A percentile compares a stretch with the other conserved stretches of the same genome.
These are phyloP conservation scores for Drosophila monieri DNA, from an alignment of 2,888 invertebrate genomes.

Conservation along the genomic window DNA sequence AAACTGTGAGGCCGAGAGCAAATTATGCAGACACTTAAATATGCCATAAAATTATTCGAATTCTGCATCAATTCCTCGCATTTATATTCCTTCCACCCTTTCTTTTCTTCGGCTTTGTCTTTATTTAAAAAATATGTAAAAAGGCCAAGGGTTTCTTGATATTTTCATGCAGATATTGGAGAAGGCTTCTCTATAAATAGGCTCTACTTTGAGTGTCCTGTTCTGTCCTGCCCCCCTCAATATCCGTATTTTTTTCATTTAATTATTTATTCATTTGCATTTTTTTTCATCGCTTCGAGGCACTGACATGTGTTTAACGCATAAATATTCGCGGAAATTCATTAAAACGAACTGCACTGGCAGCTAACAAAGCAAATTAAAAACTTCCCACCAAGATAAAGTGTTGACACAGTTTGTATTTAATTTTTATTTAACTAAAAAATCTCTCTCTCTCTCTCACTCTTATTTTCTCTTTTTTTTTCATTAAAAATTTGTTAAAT, in stretches of 20 bases:
- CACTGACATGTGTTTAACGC: slow-evolving; percentile 61
- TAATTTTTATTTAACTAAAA: slow-evolving; percentile 19
- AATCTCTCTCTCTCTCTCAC: no score
- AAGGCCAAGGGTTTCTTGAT: neutral
- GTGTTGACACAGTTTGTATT: slow-evolving; percentile 31
- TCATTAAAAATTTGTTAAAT: slow-evolving; percentile 64
- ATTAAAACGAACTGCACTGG: slow-evolving; percentile 58
- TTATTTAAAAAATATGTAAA: slow-evolving; percentile 10
- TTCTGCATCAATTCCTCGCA: slow-evolving; percentile 55
- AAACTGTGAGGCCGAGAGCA: slow-evolving; percentile 43
- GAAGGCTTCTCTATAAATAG: no score
- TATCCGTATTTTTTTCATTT: slow-evolving; percentile 24
- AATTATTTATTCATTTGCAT: slow-evolving; percentile 12
- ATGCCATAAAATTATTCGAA: slow-evolving; percentile 70
- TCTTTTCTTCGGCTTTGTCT: slow-evolving; percentile 17
- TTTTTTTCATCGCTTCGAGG: slow-evolving; percentile 30
- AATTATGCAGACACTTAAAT: slow-evolving; percentile 72
- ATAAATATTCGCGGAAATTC: slow-evolving; percentile 59
- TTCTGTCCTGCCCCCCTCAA: no score
- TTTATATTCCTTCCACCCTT: slow-evolving; percentile 17
- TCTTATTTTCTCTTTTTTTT: no score
- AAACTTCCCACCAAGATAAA: slow-evolving; percentile 5
- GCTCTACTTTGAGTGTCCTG: no score
- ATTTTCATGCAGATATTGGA: neutral
- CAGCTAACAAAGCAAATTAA: slow-evolving; percentile 33